phyloP scores from a whole-genome alignment of 2,113 vertebrate genomes.

The western clawed frog (Xenopus tropicalis) region DNA sequence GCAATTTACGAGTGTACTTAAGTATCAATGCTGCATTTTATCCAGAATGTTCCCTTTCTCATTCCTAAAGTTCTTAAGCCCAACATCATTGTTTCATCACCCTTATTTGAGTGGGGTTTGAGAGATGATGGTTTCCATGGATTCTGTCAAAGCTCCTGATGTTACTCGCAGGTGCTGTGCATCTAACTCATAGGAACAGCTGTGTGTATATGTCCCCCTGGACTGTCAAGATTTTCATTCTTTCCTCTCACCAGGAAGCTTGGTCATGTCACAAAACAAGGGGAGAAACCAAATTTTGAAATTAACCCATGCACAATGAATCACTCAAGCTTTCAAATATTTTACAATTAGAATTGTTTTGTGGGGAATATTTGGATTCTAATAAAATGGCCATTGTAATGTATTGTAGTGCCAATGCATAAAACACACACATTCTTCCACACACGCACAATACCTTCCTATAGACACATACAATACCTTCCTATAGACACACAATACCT shows the following conservation, averaged over 20 bases:
- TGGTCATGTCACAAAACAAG: background rate
- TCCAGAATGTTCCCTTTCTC: too few species aligned
- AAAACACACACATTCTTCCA: too few species aligned
- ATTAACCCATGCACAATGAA: background rate
- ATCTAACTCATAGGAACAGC: slow-evolving; percentile 25
- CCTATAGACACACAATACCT: too few species aligned
- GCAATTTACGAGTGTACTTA: too few species aligned
- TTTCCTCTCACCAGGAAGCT: slow-evolving; percentile 29
- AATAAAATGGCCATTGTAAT: background rate
- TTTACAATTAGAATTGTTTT: too few species aligned
- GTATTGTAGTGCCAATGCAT: too few species aligned
- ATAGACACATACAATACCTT: too few species aligned
- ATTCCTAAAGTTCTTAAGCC: too few species aligned
- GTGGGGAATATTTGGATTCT: background rate
- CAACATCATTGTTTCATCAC: background rate
- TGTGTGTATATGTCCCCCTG: slow-evolving; percentile 11
- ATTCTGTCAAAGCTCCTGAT: background rate
- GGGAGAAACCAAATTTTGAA: slow-evolving; percentile 14
- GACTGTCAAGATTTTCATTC: slow-evolving; percentile 21
- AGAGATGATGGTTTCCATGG: slow-evolving; percentile 3
- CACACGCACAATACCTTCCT: too few species aligned
- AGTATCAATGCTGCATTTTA: too few species aligned
- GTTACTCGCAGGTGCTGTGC: slow-evolving; percentile 22
- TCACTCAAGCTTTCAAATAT: background rate
- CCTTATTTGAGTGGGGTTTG: slow-evolving; percentile 4